A percentile compares a stretch with the other conserved stretches of the same genome.
Evolutionary conservation across 2,797 vertebrate species (phyloP).

Genomic region (Dermochelys coriacea): DNA sequence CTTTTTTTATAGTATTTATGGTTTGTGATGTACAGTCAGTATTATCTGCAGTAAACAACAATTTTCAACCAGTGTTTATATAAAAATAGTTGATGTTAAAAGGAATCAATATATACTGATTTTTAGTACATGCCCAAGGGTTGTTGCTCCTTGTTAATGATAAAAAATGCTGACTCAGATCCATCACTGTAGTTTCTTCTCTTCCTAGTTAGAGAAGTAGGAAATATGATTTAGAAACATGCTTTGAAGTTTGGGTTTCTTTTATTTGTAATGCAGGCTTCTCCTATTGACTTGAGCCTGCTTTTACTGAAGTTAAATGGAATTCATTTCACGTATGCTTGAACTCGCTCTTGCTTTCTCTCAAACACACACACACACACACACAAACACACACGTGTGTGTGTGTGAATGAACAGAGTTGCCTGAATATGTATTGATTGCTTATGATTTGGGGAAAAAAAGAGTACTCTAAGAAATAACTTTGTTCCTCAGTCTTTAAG

Average conservation of each 20-base stretch:
- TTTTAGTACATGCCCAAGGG: slow-evolving; percentile 19
- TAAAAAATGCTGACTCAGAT: slow-evolving; percentile 20
- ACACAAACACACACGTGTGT: too few species aligned
- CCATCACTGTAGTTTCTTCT: slow-evolving; percentile 32
- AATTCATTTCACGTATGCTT: background rate
- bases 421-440: background rate
- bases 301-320: background rate
- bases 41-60: slow-evolving; percentile 52
- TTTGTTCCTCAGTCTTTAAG: background rate
- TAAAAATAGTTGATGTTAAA: slow-evolving; percentile 51
- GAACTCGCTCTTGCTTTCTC: too few species aligned
- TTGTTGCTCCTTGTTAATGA: slow-evolving; percentile 38
- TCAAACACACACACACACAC: too few species aligned
- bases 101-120: slow-evolving; percentile 36
- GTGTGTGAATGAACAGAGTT: background rate
- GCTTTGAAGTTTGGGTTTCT: background rate
- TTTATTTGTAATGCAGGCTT: background rate
- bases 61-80: slow-evolving; percentile 54
- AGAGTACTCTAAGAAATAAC: background rate
- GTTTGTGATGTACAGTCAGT: background rate
- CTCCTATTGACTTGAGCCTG: background rate
- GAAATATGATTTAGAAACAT: background rate
- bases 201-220: slow-evolving; percentile 43
- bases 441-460: background rate
- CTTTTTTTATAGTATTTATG: slow-evolving; percentile 65